phyloP scores from a whole-genome alignment of 2,888 invertebrate species.

The Drosophila macrospina region DNA sequence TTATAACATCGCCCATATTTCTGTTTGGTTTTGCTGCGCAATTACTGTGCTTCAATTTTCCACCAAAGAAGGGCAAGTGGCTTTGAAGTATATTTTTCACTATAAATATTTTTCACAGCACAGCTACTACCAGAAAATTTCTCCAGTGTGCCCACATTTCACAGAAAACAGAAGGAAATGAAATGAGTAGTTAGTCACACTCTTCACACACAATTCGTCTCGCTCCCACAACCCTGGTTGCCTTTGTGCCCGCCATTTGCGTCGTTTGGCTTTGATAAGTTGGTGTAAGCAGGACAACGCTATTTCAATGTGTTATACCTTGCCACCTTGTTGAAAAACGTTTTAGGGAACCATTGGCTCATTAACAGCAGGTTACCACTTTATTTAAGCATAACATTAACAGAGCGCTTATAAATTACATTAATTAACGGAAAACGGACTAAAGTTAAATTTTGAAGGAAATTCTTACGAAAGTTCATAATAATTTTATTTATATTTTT shows the following conservation, averaged over 20 bases:
- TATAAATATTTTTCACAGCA: conserved; percentile 80
- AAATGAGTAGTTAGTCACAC: conserved; percentile 62
- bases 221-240: conserved; percentile 19
- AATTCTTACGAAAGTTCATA: not conserved
- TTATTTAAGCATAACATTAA: not conserved
- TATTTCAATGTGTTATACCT: not conserved
- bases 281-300: conserved; percentile 34
- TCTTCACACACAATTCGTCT: conserved; percentile 24
- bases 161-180: conserved; percentile 62
- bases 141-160: conserved; percentile 73
- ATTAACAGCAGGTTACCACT: not conserved
- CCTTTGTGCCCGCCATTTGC: conserved; percentile 53
- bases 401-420: not conserved
- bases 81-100: conserved; percentile 68
- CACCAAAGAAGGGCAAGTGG: conserved; percentile 61
- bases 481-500: not conserved
- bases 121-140: conserved; percentile 81
- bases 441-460: not conserved
- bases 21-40: conserved; percentile 52
- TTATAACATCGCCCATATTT: conserved; percentile 84
- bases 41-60: conserved; percentile 52
- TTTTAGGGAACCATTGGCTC: not conserved
- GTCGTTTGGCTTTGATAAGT: conserved; percentile 22
- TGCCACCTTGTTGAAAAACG: conserved; percentile 36
- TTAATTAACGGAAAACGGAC: conserved; percentile 12